These are phyloP conservation scores for Tokudaia muenninki DNA, from an alignment of 2,797 vertebrate species.

Conservation along the genomic window DNA sequence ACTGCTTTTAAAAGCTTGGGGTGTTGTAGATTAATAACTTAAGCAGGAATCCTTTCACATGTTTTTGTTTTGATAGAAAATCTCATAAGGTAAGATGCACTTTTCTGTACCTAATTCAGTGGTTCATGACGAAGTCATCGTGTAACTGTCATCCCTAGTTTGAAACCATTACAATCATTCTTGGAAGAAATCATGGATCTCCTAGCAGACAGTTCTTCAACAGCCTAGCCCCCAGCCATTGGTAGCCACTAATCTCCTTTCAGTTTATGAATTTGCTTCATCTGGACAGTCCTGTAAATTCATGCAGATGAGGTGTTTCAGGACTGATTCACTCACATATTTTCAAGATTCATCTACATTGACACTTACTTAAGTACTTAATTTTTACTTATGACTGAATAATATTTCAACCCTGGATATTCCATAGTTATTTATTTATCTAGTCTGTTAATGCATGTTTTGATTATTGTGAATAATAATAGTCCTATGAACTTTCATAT, in stretches of 20 bases:
- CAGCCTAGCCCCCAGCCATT: background rate
- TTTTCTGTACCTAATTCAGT: background rate
- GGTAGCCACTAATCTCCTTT: background rate
- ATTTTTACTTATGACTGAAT: slow-evolving; percentile 26
- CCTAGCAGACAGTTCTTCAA: background rate
- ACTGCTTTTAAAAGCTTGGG: background rate
- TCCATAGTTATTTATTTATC: slow-evolving; percentile 1
- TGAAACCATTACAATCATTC: background rate
- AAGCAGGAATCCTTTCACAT: slow-evolving; percentile 26
- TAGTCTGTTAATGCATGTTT: slow-evolving; percentile 6
- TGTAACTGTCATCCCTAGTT: background rate
- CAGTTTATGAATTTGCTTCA: slow-evolving; percentile 10
- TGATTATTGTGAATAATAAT: background rate
- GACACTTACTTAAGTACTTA: background rate
- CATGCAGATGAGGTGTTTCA: background rate
- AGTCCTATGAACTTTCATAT: background rate
- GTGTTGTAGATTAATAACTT: slow-evolving; percentile 25
- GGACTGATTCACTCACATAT: background rate
- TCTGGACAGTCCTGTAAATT: slow-evolving; percentile 25
- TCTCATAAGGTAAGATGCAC: background rate
- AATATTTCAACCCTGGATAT: background rate
- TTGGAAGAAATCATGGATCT: background rate
- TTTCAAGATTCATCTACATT: background rate
- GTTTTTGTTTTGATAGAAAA: slow-evolving; percentile 57
- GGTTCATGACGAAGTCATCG: background rate